Percentiles rank a stretch among this genome's conserved stretches.
phyloP scores from a whole-genome alignment of 2,888 invertebrate species.

The Nomada ruficornis region DNA sequence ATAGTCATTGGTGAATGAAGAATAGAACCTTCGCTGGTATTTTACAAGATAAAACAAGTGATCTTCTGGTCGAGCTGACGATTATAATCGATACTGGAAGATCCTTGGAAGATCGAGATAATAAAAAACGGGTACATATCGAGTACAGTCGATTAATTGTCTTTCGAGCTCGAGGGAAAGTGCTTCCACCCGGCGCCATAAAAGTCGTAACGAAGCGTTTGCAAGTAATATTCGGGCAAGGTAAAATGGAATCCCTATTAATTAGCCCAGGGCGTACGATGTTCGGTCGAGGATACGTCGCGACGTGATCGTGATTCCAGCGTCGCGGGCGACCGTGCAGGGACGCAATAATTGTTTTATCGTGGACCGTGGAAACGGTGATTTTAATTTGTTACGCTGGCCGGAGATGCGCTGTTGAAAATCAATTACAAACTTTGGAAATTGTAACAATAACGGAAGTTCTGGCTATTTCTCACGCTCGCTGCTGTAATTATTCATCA shows the following conservation, averaged over 20 bases:
- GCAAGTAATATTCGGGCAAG: slow-evolving; percentile 25
- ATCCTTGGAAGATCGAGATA: too few relatives aligned
- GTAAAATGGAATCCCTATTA: slow-evolving; percentile 56
- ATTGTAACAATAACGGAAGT: slow-evolving; percentile 64
- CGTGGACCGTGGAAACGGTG: slow-evolving; percentile 63
- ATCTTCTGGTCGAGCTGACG: neutral
- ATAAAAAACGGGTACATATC: neutral
- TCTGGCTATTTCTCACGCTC: slow-evolving; percentile 29
- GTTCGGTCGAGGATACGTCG: slow-evolving; percentile 33
- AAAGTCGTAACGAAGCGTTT: slow-evolving; percentile 36
- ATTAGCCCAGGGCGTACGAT: slow-evolving; percentile 26
- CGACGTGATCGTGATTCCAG: neutral
- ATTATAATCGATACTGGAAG: slow-evolving; percentile 11
- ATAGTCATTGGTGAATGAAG: slow-evolving; percentile 42
- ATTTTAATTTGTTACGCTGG: slow-evolving; percentile 72
- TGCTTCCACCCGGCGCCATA: slow-evolving; percentile 2
- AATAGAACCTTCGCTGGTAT: neutral
- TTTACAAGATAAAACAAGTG: too few relatives aligned
- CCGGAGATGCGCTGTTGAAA: slow-evolving; percentile 66
- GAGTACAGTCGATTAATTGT: neutral
- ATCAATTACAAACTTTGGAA: slow-evolving; percentile 74
- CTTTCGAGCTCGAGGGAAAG: neutral
- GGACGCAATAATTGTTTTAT: slow-evolving; percentile 69
- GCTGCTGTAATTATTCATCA: slow-evolving; percentile 67
- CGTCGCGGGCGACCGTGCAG: slow-evolving; percentile 38